Base-by-base conservation (phyloP, 1,140 invertebrate species). In the Aphelenchoides fujianensis region DNA sequence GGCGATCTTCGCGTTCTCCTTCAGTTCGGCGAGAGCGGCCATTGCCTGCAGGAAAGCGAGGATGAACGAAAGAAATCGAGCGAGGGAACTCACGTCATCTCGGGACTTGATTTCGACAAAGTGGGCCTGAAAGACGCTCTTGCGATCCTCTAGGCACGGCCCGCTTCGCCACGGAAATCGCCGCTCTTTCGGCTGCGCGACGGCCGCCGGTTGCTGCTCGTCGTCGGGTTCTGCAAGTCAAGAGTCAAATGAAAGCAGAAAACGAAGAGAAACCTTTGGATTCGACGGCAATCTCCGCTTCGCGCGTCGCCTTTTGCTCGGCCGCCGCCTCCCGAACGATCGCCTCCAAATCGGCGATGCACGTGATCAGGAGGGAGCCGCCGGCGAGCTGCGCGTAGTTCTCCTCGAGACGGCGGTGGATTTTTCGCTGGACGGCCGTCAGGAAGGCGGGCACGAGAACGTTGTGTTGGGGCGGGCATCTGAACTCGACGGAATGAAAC, bases 41-140 rank as follows among this genome's bases (percentile, higher is more conserved):
- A 69, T 37, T 0, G 76, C 82, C 82, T 83, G 57, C 55, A 84
- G 72, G 53, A n/a, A n/a, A n/a, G n/a, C 28, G 57, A 27, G 59
- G 2, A 5, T 41, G 12, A 37, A 28, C 32, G 59, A 37, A 35
- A 23, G 37, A 36, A 52, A 68, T 62, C 55, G 19, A 54, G 12
- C 5, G 41, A 16, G 34, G 28, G 35, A 66, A 62, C 63, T 68
- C 35, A 81, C 82, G 41, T 84, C 71, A 61, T 83, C 82, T 66
- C 77, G 83, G 5, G 72, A 72, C 1, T 53, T 54, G 35, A 83
- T 48, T 53, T 35, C 57, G 5, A 81, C 70, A n/a, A 84, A 35
- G 74, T 83, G 81, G 1, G 82, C 82, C 74, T 83, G 82, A 64
- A 83, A 83, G 41, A 74, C 72, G 62, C 81, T 84, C 77, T 84